Evolutionary conservation across 2,797 vertebrate genomes (phyloP), one percentile per base, ranked within the genome.

Genomic region (Paedocypris micromegethes): DNA sequence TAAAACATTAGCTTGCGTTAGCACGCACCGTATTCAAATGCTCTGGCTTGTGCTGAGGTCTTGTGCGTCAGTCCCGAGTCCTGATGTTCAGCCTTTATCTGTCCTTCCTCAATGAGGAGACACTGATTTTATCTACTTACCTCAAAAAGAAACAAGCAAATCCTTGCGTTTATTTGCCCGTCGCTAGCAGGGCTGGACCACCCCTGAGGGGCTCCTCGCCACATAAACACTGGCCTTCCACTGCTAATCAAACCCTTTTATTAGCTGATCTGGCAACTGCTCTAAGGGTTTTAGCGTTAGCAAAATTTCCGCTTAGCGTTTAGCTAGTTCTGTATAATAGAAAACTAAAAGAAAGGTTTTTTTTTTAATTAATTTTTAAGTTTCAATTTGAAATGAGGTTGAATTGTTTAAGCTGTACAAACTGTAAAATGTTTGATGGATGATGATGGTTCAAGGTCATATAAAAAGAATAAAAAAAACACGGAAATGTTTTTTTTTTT

Each of bases 131-230:
- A 75, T 81, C 76, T 67, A n/a, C n/a, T 40, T 53, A 9, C 69
- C 23, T 23, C 50, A 46, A 8, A 48, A 48, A 68, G 60, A 66
- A 74, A 61, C 70, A 67, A 47, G 56, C 39, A 72, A 50, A 73
- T 78, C 65, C 62, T 40, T 2, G 43, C 44, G 72, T 76, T 80
- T 74, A 76, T 78, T 74, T 76, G 64, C 66, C 72, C 45, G 48
- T 53, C 58, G 4, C 46, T 59, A 68, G 54, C 41, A 45, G 70
- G 58, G 46, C 23, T 23, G 44, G 70, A 75, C 75, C 78, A 79
- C 70, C 80, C 80, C 76, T 23, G 39, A 72, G 68, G 73, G 73
- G 69, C 69, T 6, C 54, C 56, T 75, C 48, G 51, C 37, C 48
- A 67, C 51, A 62, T 50, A 78, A 64, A 70, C 70, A 64, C 4